Evolutionary conservation across 2,888 invertebrate species (phyloP).

Genomic region (Salpingus planirostris): DNA sequence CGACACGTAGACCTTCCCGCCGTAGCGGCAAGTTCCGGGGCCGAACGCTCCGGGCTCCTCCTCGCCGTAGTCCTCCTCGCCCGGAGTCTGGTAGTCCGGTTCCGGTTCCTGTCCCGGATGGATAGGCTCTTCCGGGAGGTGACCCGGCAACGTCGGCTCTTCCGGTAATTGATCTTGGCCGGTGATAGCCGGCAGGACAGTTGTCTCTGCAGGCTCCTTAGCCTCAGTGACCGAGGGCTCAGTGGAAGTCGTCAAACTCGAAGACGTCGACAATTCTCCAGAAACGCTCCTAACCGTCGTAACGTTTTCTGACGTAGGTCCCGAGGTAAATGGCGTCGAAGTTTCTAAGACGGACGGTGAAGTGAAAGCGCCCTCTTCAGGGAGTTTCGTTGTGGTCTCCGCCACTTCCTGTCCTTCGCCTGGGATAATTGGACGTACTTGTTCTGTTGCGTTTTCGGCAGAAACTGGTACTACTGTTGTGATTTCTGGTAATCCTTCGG

Average conservation of each 20-base stretch:
- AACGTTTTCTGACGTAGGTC: no score
- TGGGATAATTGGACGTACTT: no score
- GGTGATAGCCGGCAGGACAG: no score
- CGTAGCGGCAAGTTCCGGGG: conserved; percentile 85
- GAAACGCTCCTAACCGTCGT: no score
- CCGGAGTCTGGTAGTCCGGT: conserved; percentile 31
- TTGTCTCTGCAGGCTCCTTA: no score
- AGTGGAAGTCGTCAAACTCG: no score
- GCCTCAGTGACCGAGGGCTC: no score
- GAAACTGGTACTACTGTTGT: conserved; percentile 1
- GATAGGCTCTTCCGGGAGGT: background rate
- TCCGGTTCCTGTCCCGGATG: conserved; percentile 2
- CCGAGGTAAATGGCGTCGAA: no score
- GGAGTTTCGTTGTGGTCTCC: background rate
- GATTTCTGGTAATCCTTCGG: conserved; percentile 4
- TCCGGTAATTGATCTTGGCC: background rate
- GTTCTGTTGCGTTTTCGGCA: conserved; percentile 5
- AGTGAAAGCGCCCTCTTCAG: no score
- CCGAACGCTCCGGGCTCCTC: conserved; percentile 72
- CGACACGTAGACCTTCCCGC: conserved; percentile 86
- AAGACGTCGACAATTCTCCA: no score
- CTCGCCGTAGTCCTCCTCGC: conserved; percentile 59
- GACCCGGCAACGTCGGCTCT: no score
- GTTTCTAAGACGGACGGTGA: no score
- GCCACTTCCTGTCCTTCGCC: background rate